Evolutionary conservation across 2,888 invertebrate species (phyloP).

Genomic region (Shargacucullia verbasci): DNA sequence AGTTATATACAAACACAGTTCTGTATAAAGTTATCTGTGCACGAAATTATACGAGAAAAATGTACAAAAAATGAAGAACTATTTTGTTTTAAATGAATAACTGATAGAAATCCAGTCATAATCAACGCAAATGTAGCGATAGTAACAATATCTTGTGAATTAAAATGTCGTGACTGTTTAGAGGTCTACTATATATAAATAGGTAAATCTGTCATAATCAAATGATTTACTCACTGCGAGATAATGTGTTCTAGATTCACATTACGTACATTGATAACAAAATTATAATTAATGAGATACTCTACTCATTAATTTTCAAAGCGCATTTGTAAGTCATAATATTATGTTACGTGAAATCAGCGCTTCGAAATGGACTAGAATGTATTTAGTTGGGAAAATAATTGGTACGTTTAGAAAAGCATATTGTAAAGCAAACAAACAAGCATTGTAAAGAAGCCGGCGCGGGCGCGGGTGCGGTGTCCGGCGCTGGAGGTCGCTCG

Average conservation of each 20-base stretch:
- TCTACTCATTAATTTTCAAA: constrained; percentile 38
- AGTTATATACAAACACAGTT: constrained; percentile 8
- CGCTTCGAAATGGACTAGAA: constrained; percentile 16
- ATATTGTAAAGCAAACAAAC: constrained; percentile 81
- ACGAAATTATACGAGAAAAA: too few relatives aligned
- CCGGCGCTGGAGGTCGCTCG: constrained; percentile 79
- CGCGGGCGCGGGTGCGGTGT: constrained; percentile 83
- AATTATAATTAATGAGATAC: constrained; percentile 44
- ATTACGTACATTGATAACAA: constrained; percentile 46
- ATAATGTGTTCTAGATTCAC: constrained; percentile 67
- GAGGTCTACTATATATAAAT: constrained; percentile 44
- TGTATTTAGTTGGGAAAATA: constrained; percentile 44
- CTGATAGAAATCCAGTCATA: constrained; percentile 9
- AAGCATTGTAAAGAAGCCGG: constrained; percentile 69
- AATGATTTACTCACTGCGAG: constrained; percentile 59
- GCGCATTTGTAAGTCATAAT: constrained; percentile 29
- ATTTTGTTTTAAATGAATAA: background rate
- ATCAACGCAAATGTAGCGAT: constrained; percentile 9
- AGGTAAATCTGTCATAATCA: constrained; percentile 55
- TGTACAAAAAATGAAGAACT: too few relatives aligned
- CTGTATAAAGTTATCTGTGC: constrained; percentile 1
- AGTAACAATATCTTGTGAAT: constrained; percentile 20
- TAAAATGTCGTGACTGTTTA: constrained; percentile 33
- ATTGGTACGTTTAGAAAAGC: constrained; percentile 70
- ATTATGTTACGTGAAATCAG: constrained; percentile 25